Evolutionary conservation across 2,113 vertebrate genomes (phyloP), one percentile per base, ranked within the genome.

Genomic region (Bostrychus sinensis): DNA sequence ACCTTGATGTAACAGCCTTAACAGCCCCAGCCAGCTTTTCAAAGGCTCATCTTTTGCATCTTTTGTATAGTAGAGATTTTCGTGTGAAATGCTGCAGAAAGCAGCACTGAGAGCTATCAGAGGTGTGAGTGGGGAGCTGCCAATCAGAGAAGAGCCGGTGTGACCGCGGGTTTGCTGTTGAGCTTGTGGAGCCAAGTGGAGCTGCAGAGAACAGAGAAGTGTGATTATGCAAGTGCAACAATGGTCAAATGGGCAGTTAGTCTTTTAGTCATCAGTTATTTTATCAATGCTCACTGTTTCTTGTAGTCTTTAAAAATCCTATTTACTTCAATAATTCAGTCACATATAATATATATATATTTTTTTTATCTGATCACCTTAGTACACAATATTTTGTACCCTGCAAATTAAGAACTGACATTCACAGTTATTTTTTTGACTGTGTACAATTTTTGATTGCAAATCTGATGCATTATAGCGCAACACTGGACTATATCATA

Each of bases 111-210:
- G 14, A 67, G 62, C 45, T 32, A 25, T 62, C 20, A 50, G 43
- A 69, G 37, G 32, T 9, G 3, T 32, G 48, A 74, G 70, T n/a
- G n/a, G 41, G 16, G 10, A 75, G 43, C 32, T 8, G 55, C 62
- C 22, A 39, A 37, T 56, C 30, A 20, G 28, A 60, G 37, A 46
- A 26, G 4, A 16, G 17, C 20, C 14, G n/a, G 30, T 55, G 28
- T 43, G 32, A 41, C 41, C 19, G 30, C 17, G 3, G 43, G 19
- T 56, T 56, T 48, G 54, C 46, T 12, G 20, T 62, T 32, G 1
- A 50, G 9, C 32, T 36, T 39, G 23, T 1, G 25, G 0, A 23
- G n/a, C 2, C 1, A 60, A 26, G 36, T 32, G 0, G 43, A 55
- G 46, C 26, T 38, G 56, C 22, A 7, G 7, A 38, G 7, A 51